Evolutionary conservation across 2,113 vertebrate genomes (phyloP).

Genomic region (Centropus unirufus): DNA sequence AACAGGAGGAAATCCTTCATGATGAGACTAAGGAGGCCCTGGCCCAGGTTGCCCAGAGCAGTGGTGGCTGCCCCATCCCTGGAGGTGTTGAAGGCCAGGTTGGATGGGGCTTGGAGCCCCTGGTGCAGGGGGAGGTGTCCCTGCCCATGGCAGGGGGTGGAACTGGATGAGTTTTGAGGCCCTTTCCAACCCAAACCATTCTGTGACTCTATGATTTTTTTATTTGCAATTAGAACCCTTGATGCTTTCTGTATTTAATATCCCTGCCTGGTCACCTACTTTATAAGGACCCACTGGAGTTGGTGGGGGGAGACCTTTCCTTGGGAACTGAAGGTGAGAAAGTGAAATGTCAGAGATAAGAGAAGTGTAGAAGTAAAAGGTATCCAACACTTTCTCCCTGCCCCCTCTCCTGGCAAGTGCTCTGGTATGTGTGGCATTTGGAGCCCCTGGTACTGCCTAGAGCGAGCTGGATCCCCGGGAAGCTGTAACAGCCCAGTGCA

Average conservation of each 20-base stretch:
- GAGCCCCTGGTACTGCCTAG: not conserved
- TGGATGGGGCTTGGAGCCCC: no score
- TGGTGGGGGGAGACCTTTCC: not conserved
- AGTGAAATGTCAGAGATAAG: constrained; percentile 59
- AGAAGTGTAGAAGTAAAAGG: not conserved
- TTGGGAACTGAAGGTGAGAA: constrained; percentile 48
- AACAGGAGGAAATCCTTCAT: no score
- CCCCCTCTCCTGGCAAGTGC: not conserved
- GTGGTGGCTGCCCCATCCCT: no score
- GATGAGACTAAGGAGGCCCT: no score
- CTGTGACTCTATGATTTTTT: not conserved
- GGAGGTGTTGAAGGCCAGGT: no score
- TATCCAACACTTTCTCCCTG: not conserved
- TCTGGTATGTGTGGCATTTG: constrained; percentile 48
- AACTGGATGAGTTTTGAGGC: no score
- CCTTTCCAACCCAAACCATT: no score
- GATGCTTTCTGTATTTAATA: accelerated
- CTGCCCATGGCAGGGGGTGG: no score
- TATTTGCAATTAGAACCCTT: not conserved
- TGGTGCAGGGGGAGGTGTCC: no score
- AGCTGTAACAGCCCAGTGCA: not conserved
- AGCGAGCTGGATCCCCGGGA: not conserved
- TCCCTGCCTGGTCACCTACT: not conserved
- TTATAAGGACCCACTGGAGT: not conserved
- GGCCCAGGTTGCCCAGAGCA: no score